A percentile compares a stretch with the other conserved stretches of the same genome.
These are phyloP conservation scores for Phacellophora camtschatica DNA, from an alignment of 30 jellyfish, hydroid and myxozoan species.

Conservation along the genomic window DNA sequence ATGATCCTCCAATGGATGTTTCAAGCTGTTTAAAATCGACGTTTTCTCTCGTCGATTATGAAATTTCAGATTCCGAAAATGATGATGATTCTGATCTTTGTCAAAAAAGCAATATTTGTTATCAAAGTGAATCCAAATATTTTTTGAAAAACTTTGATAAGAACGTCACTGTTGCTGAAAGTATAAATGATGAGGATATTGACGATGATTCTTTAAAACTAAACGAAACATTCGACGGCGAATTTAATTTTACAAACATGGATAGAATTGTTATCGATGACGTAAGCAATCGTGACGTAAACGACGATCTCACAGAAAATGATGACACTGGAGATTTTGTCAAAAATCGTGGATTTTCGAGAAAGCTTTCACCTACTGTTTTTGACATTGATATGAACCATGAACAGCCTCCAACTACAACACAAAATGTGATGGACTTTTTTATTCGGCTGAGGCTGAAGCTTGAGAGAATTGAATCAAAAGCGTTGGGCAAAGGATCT, in stretches of 20 bases:
- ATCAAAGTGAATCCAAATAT: no score
- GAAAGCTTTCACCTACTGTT: no score
- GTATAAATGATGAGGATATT: no score
- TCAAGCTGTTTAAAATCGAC: not conserved
- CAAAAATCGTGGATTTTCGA: no score
- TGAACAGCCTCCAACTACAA: not conserved
- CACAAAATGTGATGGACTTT: constrained; percentile 17
- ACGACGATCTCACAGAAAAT: not conserved
- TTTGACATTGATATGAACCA: not conserved
- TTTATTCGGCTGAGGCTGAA: constrained; percentile 35
- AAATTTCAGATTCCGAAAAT: constrained; percentile 19
- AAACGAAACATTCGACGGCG: no score
- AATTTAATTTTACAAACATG: no score
- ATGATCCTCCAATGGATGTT: not conserved
- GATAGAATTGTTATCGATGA: no score
- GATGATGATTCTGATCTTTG: no score
- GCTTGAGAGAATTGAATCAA: constrained; percentile 19
- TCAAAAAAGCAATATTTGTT: no score
- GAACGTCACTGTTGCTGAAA: no score
- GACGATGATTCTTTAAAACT: no score
- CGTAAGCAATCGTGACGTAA: not conserved
- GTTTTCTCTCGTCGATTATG: not conserved
- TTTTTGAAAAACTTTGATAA: no score
- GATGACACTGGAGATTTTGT: not conserved
- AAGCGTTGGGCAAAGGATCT: not conserved